phyloP scores from a whole-genome alignment of 1,140 invertebrate genomes.

The Tetranychus urticae region DNA sequence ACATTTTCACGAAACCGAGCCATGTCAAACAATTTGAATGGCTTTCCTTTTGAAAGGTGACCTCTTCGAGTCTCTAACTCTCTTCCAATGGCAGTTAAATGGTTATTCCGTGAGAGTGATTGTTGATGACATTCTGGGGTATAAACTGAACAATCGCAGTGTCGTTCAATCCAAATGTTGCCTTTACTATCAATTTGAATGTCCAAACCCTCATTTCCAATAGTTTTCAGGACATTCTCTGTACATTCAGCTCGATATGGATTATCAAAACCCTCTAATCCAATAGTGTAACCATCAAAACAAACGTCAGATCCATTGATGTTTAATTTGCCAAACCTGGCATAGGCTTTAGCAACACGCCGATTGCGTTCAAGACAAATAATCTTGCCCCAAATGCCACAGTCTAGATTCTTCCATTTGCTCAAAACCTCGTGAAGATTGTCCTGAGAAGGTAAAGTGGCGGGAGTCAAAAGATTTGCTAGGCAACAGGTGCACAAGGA shows the following conservation, averaged over 20 bases:
- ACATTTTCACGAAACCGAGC: slow-evolving; percentile 70
- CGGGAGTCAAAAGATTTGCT: too few species aligned
- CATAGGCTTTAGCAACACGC: slow-evolving; percentile 80
- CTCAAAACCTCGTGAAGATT: slow-evolving; percentile 81
- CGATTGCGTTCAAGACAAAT: slow-evolving; percentile 79
- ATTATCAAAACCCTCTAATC: slow-evolving; percentile 61
- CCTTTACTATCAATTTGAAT: slow-evolving; percentile 87
- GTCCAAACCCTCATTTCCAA: slow-evolving; percentile 39
- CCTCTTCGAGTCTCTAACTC: slow-evolving; percentile 44
- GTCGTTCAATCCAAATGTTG: slow-evolving; percentile 71
- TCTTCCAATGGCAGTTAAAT: slow-evolving; percentile 41
- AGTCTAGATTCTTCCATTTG: slow-evolving; percentile 87
- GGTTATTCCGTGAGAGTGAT: neutral
- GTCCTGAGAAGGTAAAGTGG: slow-evolving; percentile 33
- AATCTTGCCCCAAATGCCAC: slow-evolving; percentile 92
- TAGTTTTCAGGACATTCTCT: slow-evolving; percentile 66
- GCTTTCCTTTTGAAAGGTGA: slow-evolving; percentile 65
- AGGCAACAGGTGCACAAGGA: too few species aligned
- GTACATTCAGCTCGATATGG: slow-evolving; percentile 74
- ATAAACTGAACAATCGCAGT: slow-evolving; percentile 46
- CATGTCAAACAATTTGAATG: slow-evolving; percentile 89
- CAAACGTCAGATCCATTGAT: slow-evolving; percentile 87
- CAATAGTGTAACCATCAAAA: slow-evolving; percentile 70
- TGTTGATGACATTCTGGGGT: slow-evolving; percentile 56
- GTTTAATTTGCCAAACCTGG: slow-evolving; percentile 68